Percentiles rank a stretch among this genome's conserved stretches.
phyloP scores from a whole-genome alignment of 2,113 vertebrate species.

The Sinocyclocheilus rhinocerous region DNA sequence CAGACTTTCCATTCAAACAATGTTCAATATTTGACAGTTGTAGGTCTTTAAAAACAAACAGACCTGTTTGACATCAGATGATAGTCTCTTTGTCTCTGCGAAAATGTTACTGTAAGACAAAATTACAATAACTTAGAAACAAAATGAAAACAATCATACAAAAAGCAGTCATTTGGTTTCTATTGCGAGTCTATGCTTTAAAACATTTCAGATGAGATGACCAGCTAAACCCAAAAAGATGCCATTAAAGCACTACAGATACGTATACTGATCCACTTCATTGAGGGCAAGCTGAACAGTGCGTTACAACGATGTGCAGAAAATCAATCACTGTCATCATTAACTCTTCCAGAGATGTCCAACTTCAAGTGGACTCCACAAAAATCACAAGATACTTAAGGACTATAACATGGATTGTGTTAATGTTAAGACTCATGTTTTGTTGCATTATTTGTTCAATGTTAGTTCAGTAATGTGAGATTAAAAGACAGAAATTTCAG shows the following conservation, averaged over 20 bases:
- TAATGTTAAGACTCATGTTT: slow-evolving; percentile 3
- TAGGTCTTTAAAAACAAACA: slow-evolving; percentile 24
- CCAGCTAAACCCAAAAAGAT: slow-evolving; percentile 10
- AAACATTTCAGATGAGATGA: slow-evolving; percentile 3
- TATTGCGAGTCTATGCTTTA: not conserved
- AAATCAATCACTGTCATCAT: not conserved
- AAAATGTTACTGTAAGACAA: not conserved
- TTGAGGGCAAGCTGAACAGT: slow-evolving; percentile 26
- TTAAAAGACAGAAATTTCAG: not conserved
- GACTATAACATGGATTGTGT: not conserved
- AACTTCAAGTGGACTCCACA: not conserved
- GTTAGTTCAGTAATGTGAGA: not conserved
- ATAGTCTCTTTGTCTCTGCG: not conserved
- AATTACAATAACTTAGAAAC: slow-evolving; percentile 14
- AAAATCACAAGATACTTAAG: not conserved
- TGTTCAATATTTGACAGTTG: slow-evolving; percentile 27
- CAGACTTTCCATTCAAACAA: slow-evolving; percentile 38
- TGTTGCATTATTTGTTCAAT: slow-evolving; percentile 14
- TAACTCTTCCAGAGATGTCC: not conserved
- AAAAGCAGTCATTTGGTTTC: slow-evolving; percentile 16
- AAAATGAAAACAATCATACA: not conserved
- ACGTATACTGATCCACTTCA: not conserved
- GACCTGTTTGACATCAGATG: slow-evolving; percentile 8
- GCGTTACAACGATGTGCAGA: slow-evolving; percentile 1
- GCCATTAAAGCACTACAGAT: slow-evolving; percentile 9